Evolutionary conservation across 2,797 vertebrate species (phyloP).

Genomic region (Miichthys miiuy): DNA sequence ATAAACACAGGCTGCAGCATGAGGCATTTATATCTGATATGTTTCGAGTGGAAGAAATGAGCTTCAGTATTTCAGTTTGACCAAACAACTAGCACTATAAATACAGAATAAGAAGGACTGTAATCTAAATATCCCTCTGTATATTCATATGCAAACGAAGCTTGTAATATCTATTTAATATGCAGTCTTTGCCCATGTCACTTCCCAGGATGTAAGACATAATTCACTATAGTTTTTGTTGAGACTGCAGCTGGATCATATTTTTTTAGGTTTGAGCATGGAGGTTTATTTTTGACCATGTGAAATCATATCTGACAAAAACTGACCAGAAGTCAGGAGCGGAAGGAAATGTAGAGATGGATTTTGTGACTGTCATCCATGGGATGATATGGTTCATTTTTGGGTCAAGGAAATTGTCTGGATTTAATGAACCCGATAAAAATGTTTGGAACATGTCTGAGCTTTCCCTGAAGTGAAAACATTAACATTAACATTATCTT

Average conservation of each 20-base stretch:
- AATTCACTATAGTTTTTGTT: background rate
- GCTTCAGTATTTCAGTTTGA: background rate
- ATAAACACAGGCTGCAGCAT: background rate
- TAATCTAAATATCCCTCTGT: background rate
- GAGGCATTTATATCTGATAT: background rate
- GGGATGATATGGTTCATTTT: background rate
- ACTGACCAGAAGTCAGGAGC: background rate
- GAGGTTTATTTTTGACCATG: background rate
- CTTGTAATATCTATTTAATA: background rate
- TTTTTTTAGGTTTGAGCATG: background rate
- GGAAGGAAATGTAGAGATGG: too few species aligned
- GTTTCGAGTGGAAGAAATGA: background rate
- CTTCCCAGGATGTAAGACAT: background rate
- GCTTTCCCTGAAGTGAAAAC: too few species aligned
- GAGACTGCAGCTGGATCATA: too few species aligned
- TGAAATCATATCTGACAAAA: background rate
- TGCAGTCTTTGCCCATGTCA: background rate
- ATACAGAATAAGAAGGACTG: background rate
- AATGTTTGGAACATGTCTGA: background rate
- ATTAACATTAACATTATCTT: too few species aligned
- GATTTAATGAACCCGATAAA: background rate
- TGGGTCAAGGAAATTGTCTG: background rate
- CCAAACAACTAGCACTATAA: background rate
- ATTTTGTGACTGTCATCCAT: background rate
- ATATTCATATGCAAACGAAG: background rate